Evolutionary conservation across 2,888 invertebrate species (phyloP).

Genomic region (Bunonema sp.): DNA sequence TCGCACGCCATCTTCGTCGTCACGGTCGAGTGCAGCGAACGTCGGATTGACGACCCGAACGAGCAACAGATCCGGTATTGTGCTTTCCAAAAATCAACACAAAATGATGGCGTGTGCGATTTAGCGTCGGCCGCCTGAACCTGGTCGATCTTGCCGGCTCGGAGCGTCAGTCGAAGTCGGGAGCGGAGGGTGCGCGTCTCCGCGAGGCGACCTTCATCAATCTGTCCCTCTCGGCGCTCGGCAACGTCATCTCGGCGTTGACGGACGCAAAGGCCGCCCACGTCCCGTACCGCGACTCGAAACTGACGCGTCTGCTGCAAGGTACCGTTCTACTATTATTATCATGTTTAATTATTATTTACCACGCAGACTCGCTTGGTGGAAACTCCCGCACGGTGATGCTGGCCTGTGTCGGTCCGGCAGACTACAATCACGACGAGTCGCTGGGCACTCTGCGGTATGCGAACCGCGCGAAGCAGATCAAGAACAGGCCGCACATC

Average conservation of each 20-base stretch:
- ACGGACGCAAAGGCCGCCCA: constrained; percentile 92
- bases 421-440: constrained; percentile 85
- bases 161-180: constrained; percentile 88
- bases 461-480: constrained; percentile 89
- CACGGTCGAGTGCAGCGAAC: constrained; percentile 75
- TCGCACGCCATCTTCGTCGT: constrained; percentile 97
- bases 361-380: constrained; percentile 78
- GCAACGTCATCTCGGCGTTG: constrained; percentile 91
- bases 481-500: constrained; percentile 91
- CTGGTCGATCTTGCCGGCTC: constrained; percentile 93
- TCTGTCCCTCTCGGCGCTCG: constrained; percentile 82
- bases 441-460: constrained; percentile 65
- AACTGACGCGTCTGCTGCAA: constrained; percentile 78
- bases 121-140: constrained; percentile 74
- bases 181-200: constrained; percentile 57
- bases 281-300: constrained; percentile 93
- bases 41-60: background rate
- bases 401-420: constrained; percentile 97
- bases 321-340: constrained; percentile 45
- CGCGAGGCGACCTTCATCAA: constrained; percentile 94
- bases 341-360: background rate
- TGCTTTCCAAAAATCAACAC: background rate
- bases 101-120: constrained; percentile 1
- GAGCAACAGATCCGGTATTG: background rate
- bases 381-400: constrained; percentile 97